Evolutionary conservation across 2,113 vertebrate species (phyloP), one percentile per base, ranked within the genome.

Genomic region (Callaeas wilsoni): DNA sequence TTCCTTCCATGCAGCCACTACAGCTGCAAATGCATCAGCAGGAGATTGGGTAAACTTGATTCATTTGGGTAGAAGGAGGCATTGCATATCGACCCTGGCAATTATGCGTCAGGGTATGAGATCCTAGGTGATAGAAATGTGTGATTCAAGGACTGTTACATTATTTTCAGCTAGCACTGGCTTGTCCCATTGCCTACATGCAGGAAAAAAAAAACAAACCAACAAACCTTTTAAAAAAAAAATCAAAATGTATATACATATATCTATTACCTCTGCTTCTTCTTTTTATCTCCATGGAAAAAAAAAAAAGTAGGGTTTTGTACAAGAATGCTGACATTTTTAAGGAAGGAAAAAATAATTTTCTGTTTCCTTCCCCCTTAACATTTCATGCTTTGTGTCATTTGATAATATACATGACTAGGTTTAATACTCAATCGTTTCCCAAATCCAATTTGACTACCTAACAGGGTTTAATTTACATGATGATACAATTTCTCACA

Each of bases 401-500:
- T 87, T 96, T 94, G 95, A 95, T 96, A 97, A 97, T 96, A 98
- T 97, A 98, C 97, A 97, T 84, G 93, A 97, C 76, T 96, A 96
- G 75, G 89, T 93, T 97, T 97, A 96, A 97, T 93, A 97, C 84
- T 96, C 94, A 97, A 95, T 97, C 85, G 91, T 96, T 97, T 96
- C 86, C 85, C 90, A 98, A 98, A 97, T 97, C 97, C 97, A 98
- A 98, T 98, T 97, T 98, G 97, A 97, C 97, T 97, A 93, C 90
- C 55, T 57, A 97, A 97, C 94, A 77, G 83, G 87, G 86, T 97
- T 98, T 97, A 98, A 98, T 98, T 98, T 98, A 97, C 93, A 97
- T 95, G 90, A 96, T 93, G 97, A 98, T 97, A 97, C 87, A 97
- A 98, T 98, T 98, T 98, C 91, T 98, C 97, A 98, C 97, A 97